Evolutionary conservation across 2,888 invertebrate genomes (phyloP).

Genomic region (Amiota communis): DNA sequence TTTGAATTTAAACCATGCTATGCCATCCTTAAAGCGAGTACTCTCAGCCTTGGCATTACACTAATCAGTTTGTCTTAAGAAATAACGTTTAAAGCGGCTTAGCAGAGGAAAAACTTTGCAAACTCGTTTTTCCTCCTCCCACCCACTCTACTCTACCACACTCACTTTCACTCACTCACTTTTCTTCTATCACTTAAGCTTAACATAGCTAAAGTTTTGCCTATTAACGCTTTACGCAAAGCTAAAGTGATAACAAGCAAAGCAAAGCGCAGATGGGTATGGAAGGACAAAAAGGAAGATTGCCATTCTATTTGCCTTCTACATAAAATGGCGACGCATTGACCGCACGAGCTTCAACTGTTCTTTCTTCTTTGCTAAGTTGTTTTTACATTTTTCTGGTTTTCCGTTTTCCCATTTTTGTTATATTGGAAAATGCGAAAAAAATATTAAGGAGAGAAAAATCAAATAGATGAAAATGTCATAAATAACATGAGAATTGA

Average conservation of each 20-base stretch:
- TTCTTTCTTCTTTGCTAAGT: too few relatives aligned
- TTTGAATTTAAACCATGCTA: too few relatives aligned
- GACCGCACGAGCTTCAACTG: neutral
- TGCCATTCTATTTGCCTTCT: neutral
- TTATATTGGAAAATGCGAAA: neutral
- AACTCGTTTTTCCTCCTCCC: neutral
- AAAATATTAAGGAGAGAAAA: neutral
- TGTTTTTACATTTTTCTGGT: neutral
- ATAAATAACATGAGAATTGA: constrained; percentile 11
- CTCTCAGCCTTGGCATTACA: neutral
- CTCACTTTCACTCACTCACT: neutral
- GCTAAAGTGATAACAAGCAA: constrained; percentile 12
- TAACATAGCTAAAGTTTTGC: constrained; percentile 5
- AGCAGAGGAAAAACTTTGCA: neutral
- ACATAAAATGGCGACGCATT: constrained; percentile 4
- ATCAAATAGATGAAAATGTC: neutral
- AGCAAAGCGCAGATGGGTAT: neutral
- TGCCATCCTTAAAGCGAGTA: too few relatives aligned
- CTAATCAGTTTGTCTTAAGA: neutral
- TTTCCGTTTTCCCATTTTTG: neutral
- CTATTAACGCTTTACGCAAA: constrained; percentile 8
- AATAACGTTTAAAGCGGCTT: neutral
- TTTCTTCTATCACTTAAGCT: neutral
- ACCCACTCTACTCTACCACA: neutral
- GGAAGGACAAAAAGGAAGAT: neutral